Evolutionary conservation across 2,888 invertebrate species (phyloP), one percentile per base, ranked within the genome.

Genomic region (Scaptomyza tumidula): DNA sequence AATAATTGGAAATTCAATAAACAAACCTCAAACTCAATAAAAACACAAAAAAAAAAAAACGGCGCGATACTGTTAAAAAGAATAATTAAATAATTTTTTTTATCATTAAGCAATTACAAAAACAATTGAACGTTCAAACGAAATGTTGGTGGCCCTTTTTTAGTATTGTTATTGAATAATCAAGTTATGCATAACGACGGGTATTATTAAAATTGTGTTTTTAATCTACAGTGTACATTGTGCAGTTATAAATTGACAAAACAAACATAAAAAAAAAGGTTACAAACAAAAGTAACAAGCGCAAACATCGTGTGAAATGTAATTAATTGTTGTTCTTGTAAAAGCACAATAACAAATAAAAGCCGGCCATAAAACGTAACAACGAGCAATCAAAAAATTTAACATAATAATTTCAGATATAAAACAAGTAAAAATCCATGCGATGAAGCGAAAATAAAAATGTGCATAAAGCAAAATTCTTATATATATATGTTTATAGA

Each of bases 1-100:
- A 80, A 80, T 80, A 68, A 81, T 80, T 76, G 71, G 44, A 37
- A 80, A 76, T 78, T 71, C 76, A 71, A 78, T 81, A 80, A 80
- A 73, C 61, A 73, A 41, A 44, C 65, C 71, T 48, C 81, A 71
- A 80, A 73, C 71, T 64, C 71, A 80, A 80, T 71, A 71, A 78
- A 64, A 64, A 67, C 46, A 1, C 0, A 11, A 2, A 62, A 64
- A 65, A 67, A 19, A 50, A 44, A 44, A 46, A 45, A 62, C 64
- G 69, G 37, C 58, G 72, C 41, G 55, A 59, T 78, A 78, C 61
- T 66, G 44, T 29, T 44, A 72, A 71, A 67, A 66, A 59, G 53
- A 61, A 71, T 73, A 73, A 78, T 81, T 71, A 60, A 67, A 80
- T 80, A 78, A 80, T 71, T 77, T 73, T 55, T 62, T 56, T 59